Evolutionary conservation across 2,888 invertebrate genomes (phyloP).

Genomic region (Mythimna albipuncta): DNA sequence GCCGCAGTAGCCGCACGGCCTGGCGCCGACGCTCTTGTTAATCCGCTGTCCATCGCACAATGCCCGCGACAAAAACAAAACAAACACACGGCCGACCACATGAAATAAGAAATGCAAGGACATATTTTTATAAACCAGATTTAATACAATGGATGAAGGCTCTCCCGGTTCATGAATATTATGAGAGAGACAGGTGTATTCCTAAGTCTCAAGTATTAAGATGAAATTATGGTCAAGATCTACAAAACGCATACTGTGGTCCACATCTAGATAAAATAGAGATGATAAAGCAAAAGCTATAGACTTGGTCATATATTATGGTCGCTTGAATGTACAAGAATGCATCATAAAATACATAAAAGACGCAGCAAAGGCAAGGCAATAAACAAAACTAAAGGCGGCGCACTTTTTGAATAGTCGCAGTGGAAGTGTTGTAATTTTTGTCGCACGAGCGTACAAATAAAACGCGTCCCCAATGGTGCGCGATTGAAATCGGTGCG

Average conservation of each 20-base stretch:
- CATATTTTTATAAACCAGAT: conserved; percentile 75
- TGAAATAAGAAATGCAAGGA: conserved; percentile 74
- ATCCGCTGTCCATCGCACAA: conserved; percentile 86
- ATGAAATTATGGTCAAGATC: conserved; percentile 15
- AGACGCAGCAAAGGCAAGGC: conserved; percentile 57
- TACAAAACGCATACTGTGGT: conserved; percentile 7
- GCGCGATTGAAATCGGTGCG: conserved; percentile 78
- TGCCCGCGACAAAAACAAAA: conserved; percentile 79
- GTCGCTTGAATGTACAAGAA: conserved; percentile 57
- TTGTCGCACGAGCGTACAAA: conserved; percentile 74
- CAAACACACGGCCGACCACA: conserved; percentile 62
- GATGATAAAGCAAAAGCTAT: conserved; percentile 26
- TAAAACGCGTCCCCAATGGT: conserved; percentile 67
- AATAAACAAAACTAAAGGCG: conserved; percentile 60
- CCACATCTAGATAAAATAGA: conserved; percentile 30
- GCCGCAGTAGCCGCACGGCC: conserved; percentile 72
- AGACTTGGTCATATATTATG: conserved; percentile 48
- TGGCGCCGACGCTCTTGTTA: conserved; percentile 87
- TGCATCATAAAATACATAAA: conserved; percentile 68
- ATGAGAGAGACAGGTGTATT: conserved; percentile 52
- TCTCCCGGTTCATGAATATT: conserved; percentile 57
- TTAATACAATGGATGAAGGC: conserved; percentile 72
- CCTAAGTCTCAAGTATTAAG: conserved; percentile 15
- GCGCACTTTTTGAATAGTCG: conserved; percentile 72
- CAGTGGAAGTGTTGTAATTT: conserved; percentile 70